Conservation (phyloP, 2,113 vertebrate genomes). For the Callorhinus ursinus region DNA sequence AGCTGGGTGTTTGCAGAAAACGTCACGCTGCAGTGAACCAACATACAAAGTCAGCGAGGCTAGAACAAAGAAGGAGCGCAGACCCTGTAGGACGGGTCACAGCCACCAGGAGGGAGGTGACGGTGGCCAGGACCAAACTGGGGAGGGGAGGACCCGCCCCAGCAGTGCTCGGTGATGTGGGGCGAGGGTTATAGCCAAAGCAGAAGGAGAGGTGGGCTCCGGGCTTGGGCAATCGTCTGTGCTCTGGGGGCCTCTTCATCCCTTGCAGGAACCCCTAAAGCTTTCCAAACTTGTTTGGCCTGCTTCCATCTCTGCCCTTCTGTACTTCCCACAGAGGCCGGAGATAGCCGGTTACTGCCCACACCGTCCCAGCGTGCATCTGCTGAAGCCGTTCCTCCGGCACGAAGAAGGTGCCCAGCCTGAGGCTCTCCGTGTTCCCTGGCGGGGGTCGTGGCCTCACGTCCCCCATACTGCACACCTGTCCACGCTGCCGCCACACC, state of each 20-base stretch:
- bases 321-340: not conserved
- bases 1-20: not conserved
- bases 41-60: not conserved
- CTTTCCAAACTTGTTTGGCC: not conserved
- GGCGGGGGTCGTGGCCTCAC: not conserved
- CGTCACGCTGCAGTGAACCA: not conserved
- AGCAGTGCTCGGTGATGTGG: not conserved
- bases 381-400: not conserved
- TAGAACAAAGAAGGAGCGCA: not conserved
- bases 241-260: too few species aligned
- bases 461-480: not conserved
- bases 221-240: not conserved
- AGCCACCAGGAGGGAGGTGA: not conserved
- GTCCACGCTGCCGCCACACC: too few species aligned
- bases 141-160: too few species aligned
- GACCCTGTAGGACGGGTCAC: too few species aligned
- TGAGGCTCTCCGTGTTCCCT: too few species aligned
- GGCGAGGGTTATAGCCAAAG: accelerated
- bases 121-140: not conserved
- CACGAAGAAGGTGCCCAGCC: not conserved
- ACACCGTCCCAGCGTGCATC: too few species aligned
- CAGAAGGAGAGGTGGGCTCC: not conserved
- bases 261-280: not conserved
- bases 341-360: not conserved
- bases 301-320: not conserved